Base-by-base conservation (phyloP, 1,140 invertebrate species). In the Sminthurinus signatus region DNA sequence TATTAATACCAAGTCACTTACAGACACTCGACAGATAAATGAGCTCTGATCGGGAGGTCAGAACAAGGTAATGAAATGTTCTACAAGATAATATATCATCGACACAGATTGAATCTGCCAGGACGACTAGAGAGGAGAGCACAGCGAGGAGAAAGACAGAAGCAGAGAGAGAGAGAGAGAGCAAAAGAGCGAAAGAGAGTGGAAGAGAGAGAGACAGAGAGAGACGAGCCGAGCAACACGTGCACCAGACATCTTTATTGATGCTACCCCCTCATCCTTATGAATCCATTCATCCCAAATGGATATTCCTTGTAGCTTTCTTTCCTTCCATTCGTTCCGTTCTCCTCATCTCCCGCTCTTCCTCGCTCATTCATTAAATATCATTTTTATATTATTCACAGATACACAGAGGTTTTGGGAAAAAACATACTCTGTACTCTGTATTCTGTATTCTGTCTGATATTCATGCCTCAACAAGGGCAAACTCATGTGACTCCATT, bases 51-150 rank as follows among this genome's bases (percentile, higher is more conserved):
- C 46, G 42, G 62, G 36, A 51, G 64, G 64, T 60, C 61, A 52
- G 60, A 55, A 70, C 69, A 70, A 70, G 69, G 69, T 70, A 70
- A 70, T 70, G 42, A 67, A 62, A 62, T 67, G 65, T 67, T 70
- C 64, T 67, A 67, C 69, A 70, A 57, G 64, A 63, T 59, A 59
- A 69, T 69, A 69, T 66, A 66, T 70, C 64, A 66, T 70, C 68
- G 23, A 28, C 32, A 60, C 51, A 50, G 8, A 50, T 23, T 12
- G 5, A 14, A 5, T 8, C 46, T n/a, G 5, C 15, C 39, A 42
- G 10, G n/a, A 10, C 10, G 10, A 42, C 39, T 12, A 10, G n/a
- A 10, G n/a, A 10, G n/a, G 10, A 42, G 10, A 42, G 10, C 10
- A 10, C 10, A 12, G n/a, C n/a, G n/a, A 10, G 39, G 39, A 42